phyloP scores from a whole-genome alignment of 2,888 invertebrate species.

The Ectemnius continuus region DNA sequence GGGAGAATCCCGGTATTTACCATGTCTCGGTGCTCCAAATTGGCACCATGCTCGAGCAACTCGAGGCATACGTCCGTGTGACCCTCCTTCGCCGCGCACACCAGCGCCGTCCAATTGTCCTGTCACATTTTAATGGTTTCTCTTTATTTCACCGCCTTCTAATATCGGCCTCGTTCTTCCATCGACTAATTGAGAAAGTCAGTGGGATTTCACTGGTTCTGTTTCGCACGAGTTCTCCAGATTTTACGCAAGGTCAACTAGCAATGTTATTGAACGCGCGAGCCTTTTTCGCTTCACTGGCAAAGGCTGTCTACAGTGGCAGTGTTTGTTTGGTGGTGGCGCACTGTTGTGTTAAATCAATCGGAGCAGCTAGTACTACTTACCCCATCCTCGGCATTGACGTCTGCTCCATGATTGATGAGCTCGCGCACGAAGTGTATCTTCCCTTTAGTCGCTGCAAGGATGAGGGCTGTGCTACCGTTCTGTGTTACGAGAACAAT shows the following conservation, averaged over 20 bases:
- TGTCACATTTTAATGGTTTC: conserved; percentile 61
- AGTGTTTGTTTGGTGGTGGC: neutral
- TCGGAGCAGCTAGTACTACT: conserved; percentile 54
- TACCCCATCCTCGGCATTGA: conserved; percentile 91
- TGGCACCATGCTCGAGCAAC: conserved; percentile 90
- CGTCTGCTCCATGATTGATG: conserved; percentile 94
- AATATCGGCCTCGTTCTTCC: too few relatives aligned
- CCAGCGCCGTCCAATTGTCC: conserved; percentile 95
- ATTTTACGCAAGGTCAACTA: neutral
- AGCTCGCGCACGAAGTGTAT: conserved; percentile 90
- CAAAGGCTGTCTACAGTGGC: too few relatives aligned
- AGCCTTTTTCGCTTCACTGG: neutral
- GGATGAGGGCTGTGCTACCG: conserved; percentile 95
- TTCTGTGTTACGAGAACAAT: conserved; percentile 81
- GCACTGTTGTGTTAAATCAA: too few relatives aligned
- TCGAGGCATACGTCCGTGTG: conserved; percentile 89
- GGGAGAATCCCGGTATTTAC: conserved; percentile 77
- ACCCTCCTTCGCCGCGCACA: conserved; percentile 95
- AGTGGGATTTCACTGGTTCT: too few relatives aligned
- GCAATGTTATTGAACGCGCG: neutral
- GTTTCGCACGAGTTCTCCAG: too few relatives aligned
- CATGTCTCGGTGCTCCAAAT: conserved; percentile 92
- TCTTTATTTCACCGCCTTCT: too few relatives aligned
- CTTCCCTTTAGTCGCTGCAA: conserved; percentile 92
- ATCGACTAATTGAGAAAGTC: too few relatives aligned